These are phyloP conservation scores for Tribolium freemani DNA, from an alignment of 2,888 invertebrate species.

Conservation along the genomic window DNA sequence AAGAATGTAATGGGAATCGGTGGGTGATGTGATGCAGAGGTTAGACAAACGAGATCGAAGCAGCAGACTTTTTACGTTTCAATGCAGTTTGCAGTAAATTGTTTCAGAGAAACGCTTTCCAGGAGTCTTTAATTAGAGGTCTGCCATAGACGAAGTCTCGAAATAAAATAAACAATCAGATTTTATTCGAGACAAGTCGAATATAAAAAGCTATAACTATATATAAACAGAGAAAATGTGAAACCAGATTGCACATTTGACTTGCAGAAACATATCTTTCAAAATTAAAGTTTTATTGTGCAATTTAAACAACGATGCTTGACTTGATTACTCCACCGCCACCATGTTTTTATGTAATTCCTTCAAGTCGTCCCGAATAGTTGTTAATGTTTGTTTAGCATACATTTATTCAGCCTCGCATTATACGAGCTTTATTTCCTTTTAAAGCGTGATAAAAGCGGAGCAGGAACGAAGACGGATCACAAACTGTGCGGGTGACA, in stretches of 20 bases:
- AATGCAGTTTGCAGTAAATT: conserved; percentile 15
- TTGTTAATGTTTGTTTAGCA: conserved; percentile 41
- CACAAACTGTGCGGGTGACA: conserved; percentile 46
- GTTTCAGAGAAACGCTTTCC: conserved; percentile 21
- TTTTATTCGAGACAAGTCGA: conserved; percentile 25
- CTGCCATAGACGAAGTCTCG: conserved; percentile 1
- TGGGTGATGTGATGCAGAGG: conserved; percentile 18
- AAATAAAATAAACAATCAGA: conserved; percentile 32
- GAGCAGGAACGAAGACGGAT: conserved; percentile 49
- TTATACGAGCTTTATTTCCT: conserved; percentile 41
- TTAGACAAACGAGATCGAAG: conserved; percentile 18
- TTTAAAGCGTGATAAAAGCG: conserved; percentile 40
- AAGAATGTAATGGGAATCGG: conserved; percentile 19
- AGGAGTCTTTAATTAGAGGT: conserved; percentile 32
- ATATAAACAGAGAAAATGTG: conserved; percentile 21
- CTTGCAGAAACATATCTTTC: conserved; percentile 42
- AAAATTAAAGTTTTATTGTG: conserved; percentile 45
- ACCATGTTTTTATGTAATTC: conserved; percentile 31
- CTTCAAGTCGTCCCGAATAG: conserved; percentile 32
- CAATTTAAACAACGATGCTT: conserved; percentile 29
- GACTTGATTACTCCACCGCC: conserved; percentile 35
- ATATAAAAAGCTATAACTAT: conserved; percentile 32
- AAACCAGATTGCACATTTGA: conserved; percentile 34
- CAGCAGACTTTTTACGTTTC: conserved; percentile 3
- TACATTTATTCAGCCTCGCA: conserved; percentile 33